Evolutionary conservation across 2,113 vertebrate species (phyloP), one percentile per base, ranked within the genome.

Genomic region (Cervus canadensis): DNA sequence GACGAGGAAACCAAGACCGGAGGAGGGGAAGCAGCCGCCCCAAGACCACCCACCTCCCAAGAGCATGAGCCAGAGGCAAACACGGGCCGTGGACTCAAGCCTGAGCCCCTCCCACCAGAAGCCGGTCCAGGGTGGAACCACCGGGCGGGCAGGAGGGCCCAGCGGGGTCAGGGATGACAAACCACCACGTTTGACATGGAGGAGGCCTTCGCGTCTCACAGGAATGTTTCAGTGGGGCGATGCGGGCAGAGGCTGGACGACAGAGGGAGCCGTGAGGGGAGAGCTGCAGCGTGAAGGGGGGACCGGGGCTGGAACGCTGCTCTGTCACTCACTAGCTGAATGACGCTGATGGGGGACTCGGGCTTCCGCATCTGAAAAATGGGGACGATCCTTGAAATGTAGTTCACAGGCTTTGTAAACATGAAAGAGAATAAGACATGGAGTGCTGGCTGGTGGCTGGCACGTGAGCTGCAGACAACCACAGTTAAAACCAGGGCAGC

Each of bases 311-410:
- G 25, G 62, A 30, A 1, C 28, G 14, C 5, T 19, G 30, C 79
- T 33, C 67, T 26, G 64, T 33, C n/a, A 3, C 52, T 64, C 60
- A n/a, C 2, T 8, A 14, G 91, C 78, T 48, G 28, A 40, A 30
- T 3, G 87, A 16, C 0, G 0, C 1, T 2, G 21, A 6, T 0
- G 0, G 21, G 30, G 0, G 23, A 30, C 33, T 7, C 2, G 1
- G 60, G 19, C 30, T 36, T 76, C 64, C 19, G 30, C 78, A 23
- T 33, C 56, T 7, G 89, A 15, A 50, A 78, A 83, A 36, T 7
- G 13, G 64, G 57, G n/a, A 14, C 0, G 4, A 48, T 2, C 48
- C 26, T 1, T 3, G 36, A 15, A 36, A 52, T 1, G 8, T 5
- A 6, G 25, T 48, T 54, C 25, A 0, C 0, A 33, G 8, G 56